These are phyloP conservation scores for Xenopus laevis DNA, from an alignment of 2,113 vertebrate species.

Conservation along the genomic window DNA sequence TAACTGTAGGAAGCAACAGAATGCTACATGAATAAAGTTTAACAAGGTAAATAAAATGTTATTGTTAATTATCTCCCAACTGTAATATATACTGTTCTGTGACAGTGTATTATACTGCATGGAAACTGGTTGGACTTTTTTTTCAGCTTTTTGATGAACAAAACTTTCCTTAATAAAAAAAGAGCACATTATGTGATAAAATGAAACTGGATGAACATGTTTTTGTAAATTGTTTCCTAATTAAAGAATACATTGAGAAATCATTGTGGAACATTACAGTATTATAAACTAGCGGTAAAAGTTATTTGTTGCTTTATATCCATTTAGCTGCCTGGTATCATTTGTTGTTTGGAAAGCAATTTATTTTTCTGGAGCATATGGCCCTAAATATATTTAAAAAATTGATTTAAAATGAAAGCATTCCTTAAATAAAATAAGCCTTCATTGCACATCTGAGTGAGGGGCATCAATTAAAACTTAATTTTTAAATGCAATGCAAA, in stretches of 20 bases:
- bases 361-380: conserved; percentile 36
- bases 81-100: conserved; percentile 25
- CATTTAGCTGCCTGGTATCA: conserved; percentile 12
- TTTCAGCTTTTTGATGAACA: conserved; percentile 16
- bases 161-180: conserved; percentile 31
- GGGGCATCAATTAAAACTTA: too few relatives aligned
- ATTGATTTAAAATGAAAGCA: neutral
- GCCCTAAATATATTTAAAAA: neutral
- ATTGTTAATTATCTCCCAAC: conserved; percentile 43
- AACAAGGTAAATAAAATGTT: conserved; percentile 43
- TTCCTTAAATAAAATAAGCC: neutral
- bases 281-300: conserved; percentile 34
- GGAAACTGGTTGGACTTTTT: conserved; percentile 5
- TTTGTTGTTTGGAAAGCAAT: neutral
- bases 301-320: conserved; percentile 30
- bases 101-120: conserved; percentile 10
- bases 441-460: too few relatives aligned
- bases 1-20: conserved; percentile 17
- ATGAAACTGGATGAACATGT: conserved; percentile 37
- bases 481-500: too few relatives aligned
- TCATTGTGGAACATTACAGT: conserved; percentile 32
- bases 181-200: conserved; percentile 31
- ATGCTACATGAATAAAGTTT: conserved; percentile 29
- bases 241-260: conserved; percentile 40
- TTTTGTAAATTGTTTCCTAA: conserved; percentile 42